phyloP scores from a whole-genome alignment of 2,888 invertebrate species.

The Polylopha cassiicola region DNA sequence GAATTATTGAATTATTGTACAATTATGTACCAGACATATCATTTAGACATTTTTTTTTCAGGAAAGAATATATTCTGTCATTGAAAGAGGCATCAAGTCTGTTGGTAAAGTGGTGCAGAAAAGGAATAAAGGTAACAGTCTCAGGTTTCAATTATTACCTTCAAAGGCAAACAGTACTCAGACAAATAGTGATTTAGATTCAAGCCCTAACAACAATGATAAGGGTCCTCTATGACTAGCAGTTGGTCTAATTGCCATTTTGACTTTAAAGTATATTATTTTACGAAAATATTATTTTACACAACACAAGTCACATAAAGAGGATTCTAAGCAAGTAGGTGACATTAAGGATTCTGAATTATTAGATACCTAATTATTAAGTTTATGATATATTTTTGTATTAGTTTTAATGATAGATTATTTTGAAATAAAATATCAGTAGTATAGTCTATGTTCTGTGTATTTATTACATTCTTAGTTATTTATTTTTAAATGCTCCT shows the following conservation, averaged over 20 bases:
- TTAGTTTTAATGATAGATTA: too few species aligned
- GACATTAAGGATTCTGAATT: constrained; percentile 10
- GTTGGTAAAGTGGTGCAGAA: constrained; percentile 79
- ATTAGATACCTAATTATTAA: constrained; percentile 8
- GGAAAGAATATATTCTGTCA: constrained; percentile 77
- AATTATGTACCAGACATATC: background rate
- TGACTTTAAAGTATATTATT: constrained; percentile 52
- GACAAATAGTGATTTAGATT: constrained; percentile 27
- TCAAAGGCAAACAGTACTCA: constrained; percentile 38
- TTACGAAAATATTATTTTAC: constrained; percentile 44
- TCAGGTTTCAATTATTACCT: constrained; percentile 81
- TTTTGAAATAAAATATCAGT: constrained; percentile 17
- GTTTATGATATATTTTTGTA: too few species aligned
- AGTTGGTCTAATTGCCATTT: constrained; percentile 37
- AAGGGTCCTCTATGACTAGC: constrained; percentile 68
- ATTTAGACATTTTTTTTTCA: constrained; percentile 47
- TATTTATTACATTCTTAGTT: too few species aligned
- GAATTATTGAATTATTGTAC: background rate
- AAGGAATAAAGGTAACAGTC: constrained; percentile 75
- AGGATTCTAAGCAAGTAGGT: constrained; percentile 22
- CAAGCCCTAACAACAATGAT: constrained; percentile 34
- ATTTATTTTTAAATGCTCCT: too few species aligned
- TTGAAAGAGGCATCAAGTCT: constrained; percentile 73
- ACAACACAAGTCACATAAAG: constrained; percentile 22
- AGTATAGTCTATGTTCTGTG: too few species aligned